These are phyloP conservation scores for Aplidium turbinatum DNA, from an alignment of 23 tunicate genomes.

Conservation along the genomic window DNA sequence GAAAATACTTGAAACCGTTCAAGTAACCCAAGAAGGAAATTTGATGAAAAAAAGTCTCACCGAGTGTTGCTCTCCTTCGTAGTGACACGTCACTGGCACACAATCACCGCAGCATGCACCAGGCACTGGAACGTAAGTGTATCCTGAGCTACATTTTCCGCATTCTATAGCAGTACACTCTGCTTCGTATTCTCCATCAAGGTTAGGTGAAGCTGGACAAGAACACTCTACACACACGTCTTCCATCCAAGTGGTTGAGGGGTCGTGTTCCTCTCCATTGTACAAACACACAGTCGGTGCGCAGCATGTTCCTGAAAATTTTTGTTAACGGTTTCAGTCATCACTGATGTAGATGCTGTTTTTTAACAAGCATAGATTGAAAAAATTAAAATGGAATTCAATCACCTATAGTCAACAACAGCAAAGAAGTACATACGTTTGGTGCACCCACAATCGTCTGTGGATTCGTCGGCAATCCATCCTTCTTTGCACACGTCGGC, in stretches of 20 bases:
- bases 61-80: conserved; percentile 71
- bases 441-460: conserved; percentile 81
- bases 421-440: conserved; percentile 64
- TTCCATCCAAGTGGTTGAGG: conserved; percentile 83
- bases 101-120: conserved; percentile 99
- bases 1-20: too few species aligned
- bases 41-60: conserved; percentile 24
- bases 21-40: not conserved
- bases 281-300: conserved; percentile 76
- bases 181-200: conserved; percentile 66
- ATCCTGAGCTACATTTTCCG: conserved; percentile 91
- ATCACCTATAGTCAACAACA: too few species aligned
- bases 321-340: too few species aligned
- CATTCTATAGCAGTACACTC: conserved; percentile 88
- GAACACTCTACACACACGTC: conserved; percentile 89
- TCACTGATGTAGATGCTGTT: too few species aligned
- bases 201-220: conserved; percentile 62
- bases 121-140: conserved; percentile 90
- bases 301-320: conserved; percentile 67
- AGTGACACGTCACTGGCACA: conserved; percentile 88
- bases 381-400: too few species aligned
- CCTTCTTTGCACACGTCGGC: conserved; percentile 84
- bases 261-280: conserved; percentile 76
- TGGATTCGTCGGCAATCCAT: conserved; percentile 58
- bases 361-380: too few species aligned